Evolutionary conservation across 2,888 invertebrate genomes (phyloP).

Genomic region (Drosophila kuntzei): DNA sequence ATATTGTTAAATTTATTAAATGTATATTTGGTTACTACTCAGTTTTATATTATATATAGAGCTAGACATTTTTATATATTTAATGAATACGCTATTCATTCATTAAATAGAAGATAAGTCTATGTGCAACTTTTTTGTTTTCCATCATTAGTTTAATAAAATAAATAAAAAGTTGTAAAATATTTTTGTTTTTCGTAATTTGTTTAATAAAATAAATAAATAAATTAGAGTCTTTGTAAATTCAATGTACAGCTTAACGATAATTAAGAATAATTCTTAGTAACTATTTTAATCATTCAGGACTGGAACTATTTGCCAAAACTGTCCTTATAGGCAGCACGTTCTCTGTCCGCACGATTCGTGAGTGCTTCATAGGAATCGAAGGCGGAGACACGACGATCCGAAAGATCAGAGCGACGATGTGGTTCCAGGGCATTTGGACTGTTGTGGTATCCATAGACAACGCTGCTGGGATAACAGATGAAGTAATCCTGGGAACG

Average conservation of each 20-base stretch:
- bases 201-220: slow-evolving; percentile 53
- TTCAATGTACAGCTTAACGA: slow-evolving; percentile 32
- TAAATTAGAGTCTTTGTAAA: slow-evolving; percentile 28
- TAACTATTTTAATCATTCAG: neutral
- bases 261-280: slow-evolving; percentile 37
- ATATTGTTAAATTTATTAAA: too few species aligned
- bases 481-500: slow-evolving; percentile 61
- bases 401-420: slow-evolving; percentile 51
- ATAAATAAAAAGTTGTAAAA: neutral
- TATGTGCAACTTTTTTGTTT: neutral
- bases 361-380: slow-evolving; percentile 52
- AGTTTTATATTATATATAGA: too few species aligned
- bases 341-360: slow-evolving; percentile 59
- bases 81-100: too few species aligned
- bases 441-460: slow-evolving; percentile 52
- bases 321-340: slow-evolving; percentile 59
- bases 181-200: neutral
- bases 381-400: slow-evolving; percentile 11
- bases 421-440: slow-evolving; percentile 22
- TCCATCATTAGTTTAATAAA: neutral
- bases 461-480: slow-evolving; percentile 68
- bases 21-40: too few species aligned
- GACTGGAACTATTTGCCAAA: slow-evolving; percentile 55
- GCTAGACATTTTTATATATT: too few species aligned
- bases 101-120: too few species aligned